Conservation (phyloP, 2,797 vertebrate species). For the Hapalemur alaotrensis region DNA sequence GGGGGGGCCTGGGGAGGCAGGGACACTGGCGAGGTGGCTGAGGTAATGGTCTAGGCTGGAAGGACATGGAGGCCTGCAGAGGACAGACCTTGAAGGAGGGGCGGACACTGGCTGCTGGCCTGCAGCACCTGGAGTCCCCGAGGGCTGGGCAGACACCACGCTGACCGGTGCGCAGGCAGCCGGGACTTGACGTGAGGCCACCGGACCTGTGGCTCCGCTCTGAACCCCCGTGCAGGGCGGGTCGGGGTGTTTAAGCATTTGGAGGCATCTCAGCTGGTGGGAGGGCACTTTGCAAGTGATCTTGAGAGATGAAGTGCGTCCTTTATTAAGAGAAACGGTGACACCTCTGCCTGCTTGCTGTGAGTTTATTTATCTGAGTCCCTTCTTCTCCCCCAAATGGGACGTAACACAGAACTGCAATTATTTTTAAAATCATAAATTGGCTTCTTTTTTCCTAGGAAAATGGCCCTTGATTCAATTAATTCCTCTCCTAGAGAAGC, state of each 20-base stretch:
- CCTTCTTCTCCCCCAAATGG: not conserved
- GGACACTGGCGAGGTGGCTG: accelerated
- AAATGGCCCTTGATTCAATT: slow-evolving; percentile 43
- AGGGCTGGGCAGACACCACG: not conserved
- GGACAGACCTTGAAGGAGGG: accelerated
- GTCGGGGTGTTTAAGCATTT: not conserved
- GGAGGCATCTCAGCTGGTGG: not conserved
- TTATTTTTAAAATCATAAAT: slow-evolving; percentile 65
- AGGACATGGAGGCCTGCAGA: not conserved
- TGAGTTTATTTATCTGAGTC: not conserved
- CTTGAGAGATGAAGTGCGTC: not conserved
- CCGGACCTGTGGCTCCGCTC: not conserved
- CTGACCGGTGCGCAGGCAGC: too few species aligned
- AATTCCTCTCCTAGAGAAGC: slow-evolving; percentile 38
- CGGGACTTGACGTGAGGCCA: not conserved
- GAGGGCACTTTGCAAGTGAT: slow-evolving; percentile 15
- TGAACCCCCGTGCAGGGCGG: accelerated
- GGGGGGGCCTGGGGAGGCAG: accelerated
- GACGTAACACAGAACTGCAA: slow-evolving; percentile 41
- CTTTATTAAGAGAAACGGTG: slow-evolving; percentile 43
- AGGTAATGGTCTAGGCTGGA: not conserved
- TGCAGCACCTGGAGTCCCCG: not conserved
- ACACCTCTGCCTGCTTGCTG: not conserved
- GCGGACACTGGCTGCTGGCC: accelerated
- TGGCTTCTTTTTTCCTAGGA: slow-evolving; percentile 38